Evolutionary conservation across 2,797 vertebrate genomes (phyloP).

Genomic region (Peromyscus eremicus): DNA sequence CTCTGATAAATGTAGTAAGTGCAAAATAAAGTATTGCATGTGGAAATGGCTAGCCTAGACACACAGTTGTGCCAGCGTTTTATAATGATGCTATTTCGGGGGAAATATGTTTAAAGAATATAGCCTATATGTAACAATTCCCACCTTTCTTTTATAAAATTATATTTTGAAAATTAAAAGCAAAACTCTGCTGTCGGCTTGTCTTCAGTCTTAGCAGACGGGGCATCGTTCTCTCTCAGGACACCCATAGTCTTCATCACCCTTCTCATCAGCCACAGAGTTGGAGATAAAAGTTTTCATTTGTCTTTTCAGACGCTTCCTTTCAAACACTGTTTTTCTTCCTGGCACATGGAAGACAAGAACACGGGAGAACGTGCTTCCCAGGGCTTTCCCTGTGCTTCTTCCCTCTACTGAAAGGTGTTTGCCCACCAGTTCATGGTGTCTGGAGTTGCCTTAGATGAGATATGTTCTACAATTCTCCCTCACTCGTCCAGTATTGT

Average conservation of each 20-base stretch:
- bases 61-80: constrained; percentile 5
- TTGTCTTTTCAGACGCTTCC: constrained; percentile 20
- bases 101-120: constrained; percentile 9
- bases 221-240: not conserved
- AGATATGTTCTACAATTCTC: not conserved
- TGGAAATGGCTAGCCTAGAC: constrained; percentile 13
- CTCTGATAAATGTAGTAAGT: constrained; percentile 15
- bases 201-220: not conserved
- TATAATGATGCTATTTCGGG: not conserved
- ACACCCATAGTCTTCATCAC: not conserved
- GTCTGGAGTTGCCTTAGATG: constrained; percentile 36
- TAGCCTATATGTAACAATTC: not conserved
- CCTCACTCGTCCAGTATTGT: not conserved
- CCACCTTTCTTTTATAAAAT: constrained; percentile 54
- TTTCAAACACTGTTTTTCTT: constrained; percentile 15
- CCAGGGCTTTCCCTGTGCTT: not conserved
- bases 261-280: constrained; percentile 9
- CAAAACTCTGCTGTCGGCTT: not conserved
- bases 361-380: not conserved
- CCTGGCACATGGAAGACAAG: constrained; percentile 27
- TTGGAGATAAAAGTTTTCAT: constrained; percentile 32
- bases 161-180: constrained; percentile 19
- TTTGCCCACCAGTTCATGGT: not conserved
- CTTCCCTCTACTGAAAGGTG: not conserved
- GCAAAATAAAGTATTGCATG: constrained; percentile 57